Conservation (phyloP, 2,888 invertebrate genomes). For the Lamellibrachia columna region DNA sequence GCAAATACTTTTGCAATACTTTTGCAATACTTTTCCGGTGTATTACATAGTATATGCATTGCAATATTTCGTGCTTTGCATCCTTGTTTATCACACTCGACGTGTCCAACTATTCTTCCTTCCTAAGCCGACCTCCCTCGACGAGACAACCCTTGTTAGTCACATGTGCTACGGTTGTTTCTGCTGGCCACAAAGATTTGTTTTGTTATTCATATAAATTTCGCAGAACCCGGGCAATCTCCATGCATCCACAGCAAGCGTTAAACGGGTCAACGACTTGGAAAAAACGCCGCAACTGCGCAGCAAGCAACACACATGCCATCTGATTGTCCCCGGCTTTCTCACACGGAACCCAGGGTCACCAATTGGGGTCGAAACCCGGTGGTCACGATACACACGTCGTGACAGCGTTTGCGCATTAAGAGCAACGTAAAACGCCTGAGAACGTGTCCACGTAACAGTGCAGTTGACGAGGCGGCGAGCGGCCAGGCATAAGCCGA, state of each 20-base stretch:
- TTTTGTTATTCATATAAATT: neutral
- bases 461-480: neutral
- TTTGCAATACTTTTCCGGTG: no score
- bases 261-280: neutral
- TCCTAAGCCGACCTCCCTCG: neutral
- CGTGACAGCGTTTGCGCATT: neutral
- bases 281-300: neutral
- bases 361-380: neutral
- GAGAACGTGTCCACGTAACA: neutral
- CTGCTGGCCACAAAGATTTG: neutral
- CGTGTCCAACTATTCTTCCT: neutral
- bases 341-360: neutral
- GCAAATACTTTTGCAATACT: no score
- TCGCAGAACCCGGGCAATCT: neutral
- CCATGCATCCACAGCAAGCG: neutral
- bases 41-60: no score
- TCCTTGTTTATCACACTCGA: neutral
- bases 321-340: neutral
- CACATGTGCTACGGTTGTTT: neutral
- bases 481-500: neutral
- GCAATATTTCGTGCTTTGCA: neutral
- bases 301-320: neutral
- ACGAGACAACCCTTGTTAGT: neutral
- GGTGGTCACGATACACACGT: neutral
- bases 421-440: neutral